Conservation (phyloP, 2,888 invertebrate species). For the Protophormia terraenovae region DNA sequence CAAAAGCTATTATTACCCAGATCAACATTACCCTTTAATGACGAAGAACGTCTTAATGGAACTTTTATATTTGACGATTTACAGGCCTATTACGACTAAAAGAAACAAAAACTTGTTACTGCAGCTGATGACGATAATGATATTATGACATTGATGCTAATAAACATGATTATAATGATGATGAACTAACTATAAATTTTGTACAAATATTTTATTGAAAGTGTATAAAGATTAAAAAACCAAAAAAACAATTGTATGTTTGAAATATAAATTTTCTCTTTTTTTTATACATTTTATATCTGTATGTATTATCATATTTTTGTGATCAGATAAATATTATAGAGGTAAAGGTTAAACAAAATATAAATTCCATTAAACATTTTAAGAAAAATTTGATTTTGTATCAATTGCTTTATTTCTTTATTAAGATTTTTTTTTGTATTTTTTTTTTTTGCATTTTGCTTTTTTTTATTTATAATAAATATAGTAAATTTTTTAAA, state of each 20-base stretch:
- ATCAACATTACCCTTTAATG: conserved; percentile 23
- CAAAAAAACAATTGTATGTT: conserved; percentile 66
- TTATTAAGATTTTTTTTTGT: conserved; percentile 61
- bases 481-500: conserved; percentile 28
- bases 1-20: conserved; percentile 34
- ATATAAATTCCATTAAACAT: neutral
- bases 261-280: conserved; percentile 73
- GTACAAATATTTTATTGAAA: conserved; percentile 58
- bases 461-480: neutral
- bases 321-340: too few species aligned
- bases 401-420: conserved; percentile 75
- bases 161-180: neutral
- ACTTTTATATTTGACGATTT: conserved; percentile 71
- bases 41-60: conserved; percentile 46
- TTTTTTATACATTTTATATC: neutral
- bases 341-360: too few species aligned
- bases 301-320: too few species aligned
- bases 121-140: conserved; percentile 14
- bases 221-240: neutral
- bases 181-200: conserved; percentile 45
- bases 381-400: conserved; percentile 72
- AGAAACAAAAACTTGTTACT: neutral
- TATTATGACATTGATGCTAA: neutral
- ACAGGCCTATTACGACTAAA: conserved; percentile 73
- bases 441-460: conserved; percentile 68